Evolutionary conservation across 2,113 vertebrate genomes (phyloP).

Genomic region (Trichomycterus rosablanca): DNA sequence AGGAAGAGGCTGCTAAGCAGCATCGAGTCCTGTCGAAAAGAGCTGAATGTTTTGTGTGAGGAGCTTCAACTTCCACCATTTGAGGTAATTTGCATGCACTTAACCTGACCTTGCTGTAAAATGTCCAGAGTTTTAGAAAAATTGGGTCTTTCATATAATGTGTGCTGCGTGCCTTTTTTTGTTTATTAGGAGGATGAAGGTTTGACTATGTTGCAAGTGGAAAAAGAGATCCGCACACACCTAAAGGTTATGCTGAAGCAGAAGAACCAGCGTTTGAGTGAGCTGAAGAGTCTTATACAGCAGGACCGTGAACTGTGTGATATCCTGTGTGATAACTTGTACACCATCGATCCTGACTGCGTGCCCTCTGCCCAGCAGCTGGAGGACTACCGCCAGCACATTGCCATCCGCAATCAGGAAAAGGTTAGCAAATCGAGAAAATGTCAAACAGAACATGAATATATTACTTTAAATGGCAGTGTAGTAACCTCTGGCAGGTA

Average conservation of each 20-base stretch:
- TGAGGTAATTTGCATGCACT: constrained; percentile 61
- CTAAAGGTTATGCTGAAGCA: constrained; percentile 76
- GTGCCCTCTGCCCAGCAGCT: constrained; percentile 81
- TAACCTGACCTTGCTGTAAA: neutral
- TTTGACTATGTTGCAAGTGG: constrained; percentile 79
- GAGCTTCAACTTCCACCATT: constrained; percentile 75
- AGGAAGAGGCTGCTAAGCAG: constrained; percentile 75
- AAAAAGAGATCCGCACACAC: constrained; percentile 77
- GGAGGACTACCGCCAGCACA: constrained; percentile 64
- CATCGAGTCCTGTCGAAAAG: constrained; percentile 68
- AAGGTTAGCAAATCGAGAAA: too few relatives aligned
- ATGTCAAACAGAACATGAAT: too few relatives aligned
- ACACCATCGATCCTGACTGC: constrained; percentile 40
- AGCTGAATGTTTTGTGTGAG: constrained; percentile 65
- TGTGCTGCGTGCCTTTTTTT: neutral
- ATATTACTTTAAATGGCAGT: too few relatives aligned
- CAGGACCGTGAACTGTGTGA: constrained; percentile 79
- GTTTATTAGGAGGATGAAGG: constrained; percentile 66
- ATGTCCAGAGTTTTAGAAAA: neutral
- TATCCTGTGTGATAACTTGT: constrained; percentile 68
- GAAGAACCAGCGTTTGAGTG: constrained; percentile 78
- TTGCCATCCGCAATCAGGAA: constrained; percentile 65
- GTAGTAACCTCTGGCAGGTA: too few relatives aligned
- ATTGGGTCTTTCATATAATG: neutral
- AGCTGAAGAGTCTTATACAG: constrained; percentile 70